These are phyloP conservation scores for Dryas iulia DNA, from an alignment of 1,140 invertebrate species.

Conservation along the genomic window DNA sequence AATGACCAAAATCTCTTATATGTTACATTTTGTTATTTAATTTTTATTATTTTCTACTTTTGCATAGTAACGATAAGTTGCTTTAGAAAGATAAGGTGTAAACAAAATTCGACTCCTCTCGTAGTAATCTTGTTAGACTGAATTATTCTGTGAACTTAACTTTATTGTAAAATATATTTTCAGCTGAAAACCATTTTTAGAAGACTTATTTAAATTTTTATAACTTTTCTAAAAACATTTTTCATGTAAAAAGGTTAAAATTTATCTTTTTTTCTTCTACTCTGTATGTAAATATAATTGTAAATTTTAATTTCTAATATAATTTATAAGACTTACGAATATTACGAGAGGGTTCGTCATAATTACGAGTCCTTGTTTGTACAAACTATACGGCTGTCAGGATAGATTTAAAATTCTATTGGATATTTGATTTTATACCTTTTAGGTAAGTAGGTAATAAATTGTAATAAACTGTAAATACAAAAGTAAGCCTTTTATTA, in stretches of 20 bases:
- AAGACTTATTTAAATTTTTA: too few species aligned
- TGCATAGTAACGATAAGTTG: too few species aligned
- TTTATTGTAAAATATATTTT: background rate
- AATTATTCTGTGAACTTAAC: background rate
- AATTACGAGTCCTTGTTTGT: background rate
- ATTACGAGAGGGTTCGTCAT: too few species aligned
- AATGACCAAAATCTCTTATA: background rate
- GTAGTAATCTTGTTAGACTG: background rate
- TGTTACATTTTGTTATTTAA: conserved; percentile 1
- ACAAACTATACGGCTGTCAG: background rate
- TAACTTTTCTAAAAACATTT: too few species aligned
- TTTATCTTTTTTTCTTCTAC: background rate
- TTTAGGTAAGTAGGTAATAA: background rate
- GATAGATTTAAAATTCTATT: background rate
- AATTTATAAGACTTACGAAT: too few species aligned
- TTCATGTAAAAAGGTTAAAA: too few species aligned
- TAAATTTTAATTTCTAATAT: too few species aligned
- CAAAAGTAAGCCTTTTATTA: background rate
- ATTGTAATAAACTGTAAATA: background rate
- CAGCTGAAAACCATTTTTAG: too few species aligned
- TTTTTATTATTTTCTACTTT: background rate
- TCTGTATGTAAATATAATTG: background rate
- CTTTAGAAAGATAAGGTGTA: background rate
- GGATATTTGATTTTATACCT: background rate
- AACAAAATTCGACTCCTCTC: background rate